These are phyloP conservation scores for Apeira syringaria DNA, from an alignment of 2,888 invertebrate species.

Conservation along the genomic window DNA sequence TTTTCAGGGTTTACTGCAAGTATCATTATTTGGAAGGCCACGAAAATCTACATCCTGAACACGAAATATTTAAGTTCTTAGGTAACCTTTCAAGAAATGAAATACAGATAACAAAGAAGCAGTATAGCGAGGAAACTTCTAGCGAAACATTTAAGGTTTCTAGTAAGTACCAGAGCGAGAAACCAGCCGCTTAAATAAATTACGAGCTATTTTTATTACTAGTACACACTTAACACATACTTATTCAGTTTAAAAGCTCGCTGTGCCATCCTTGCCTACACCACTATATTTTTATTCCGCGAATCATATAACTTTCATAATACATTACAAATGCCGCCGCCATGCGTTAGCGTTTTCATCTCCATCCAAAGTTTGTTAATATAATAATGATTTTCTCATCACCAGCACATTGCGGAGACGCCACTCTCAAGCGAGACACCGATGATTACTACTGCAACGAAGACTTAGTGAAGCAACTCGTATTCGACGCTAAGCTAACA, in stretches of 20 bases:
- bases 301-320: too few species aligned
- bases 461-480: constrained; percentile 91
- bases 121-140: constrained; percentile 56
- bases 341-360: too few species aligned
- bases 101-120: constrained; percentile 67
- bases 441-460: constrained; percentile 93
- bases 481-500: constrained; percentile 92
- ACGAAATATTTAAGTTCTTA: constrained; percentile 90
- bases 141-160: constrained; percentile 43
- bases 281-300: too few species aligned
- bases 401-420: constrained; percentile 87
- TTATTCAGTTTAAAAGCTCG: too few species aligned
- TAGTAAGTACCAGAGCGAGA: too few species aligned
- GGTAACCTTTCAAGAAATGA: constrained; percentile 83
- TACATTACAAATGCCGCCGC: too few species aligned
- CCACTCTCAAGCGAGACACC: constrained; percentile 78
- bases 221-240: too few species aligned
- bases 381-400: too few species aligned
- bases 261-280: too few species aligned
- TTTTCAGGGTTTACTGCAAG: constrained; percentile 91
- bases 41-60: constrained; percentile 88
- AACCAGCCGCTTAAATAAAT: too few species aligned
- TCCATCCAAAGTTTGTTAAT: too few species aligned
- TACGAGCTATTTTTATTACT: too few species aligned
- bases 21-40: constrained; percentile 93